phyloP scores from a whole-genome alignment of 2,113 vertebrate species.

The Gopherus flavomarginatus region DNA sequence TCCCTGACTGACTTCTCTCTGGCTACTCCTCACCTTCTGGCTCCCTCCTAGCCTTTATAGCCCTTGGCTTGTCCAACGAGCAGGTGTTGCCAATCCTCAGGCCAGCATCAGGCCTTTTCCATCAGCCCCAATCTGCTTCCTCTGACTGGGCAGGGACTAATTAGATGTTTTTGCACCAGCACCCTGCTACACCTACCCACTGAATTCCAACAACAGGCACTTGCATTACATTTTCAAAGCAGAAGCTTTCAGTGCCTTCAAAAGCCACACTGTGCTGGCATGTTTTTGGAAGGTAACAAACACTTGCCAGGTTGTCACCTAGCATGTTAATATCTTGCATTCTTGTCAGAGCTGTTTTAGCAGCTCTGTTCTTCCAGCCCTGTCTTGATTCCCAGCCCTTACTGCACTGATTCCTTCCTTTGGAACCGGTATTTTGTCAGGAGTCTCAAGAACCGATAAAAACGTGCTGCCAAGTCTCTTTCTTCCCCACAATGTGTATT shows the following conservation, averaged over 20 bases:
- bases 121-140: too few species aligned
- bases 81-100: too few species aligned
- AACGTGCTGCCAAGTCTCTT: constrained; percentile 73
- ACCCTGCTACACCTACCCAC: background rate
- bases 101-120: too few species aligned
- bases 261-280: background rate
- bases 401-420: constrained; percentile 51
- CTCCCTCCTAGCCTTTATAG: too few species aligned
- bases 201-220: background rate
- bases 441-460: constrained; percentile 66
- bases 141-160: too few species aligned
- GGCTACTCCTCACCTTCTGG: too few species aligned
- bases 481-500: constrained; percentile 72
- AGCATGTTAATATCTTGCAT: constrained; percentile 57
- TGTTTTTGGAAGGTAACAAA: constrained; percentile 22
- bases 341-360: constrained; percentile 46
- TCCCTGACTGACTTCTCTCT: too few species aligned
- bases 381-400: background rate
- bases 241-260: background rate
- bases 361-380: constrained; percentile 42
- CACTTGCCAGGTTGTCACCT: constrained; percentile 62
- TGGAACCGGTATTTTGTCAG: constrained; percentile 67
- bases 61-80: too few species aligned
- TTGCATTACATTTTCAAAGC: background rate
- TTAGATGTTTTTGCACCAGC: too few species aligned